These are phyloP conservation scores for Astropecten irregularis DNA, from an alignment of 53 echinoderm and acorn worm species.

Conservation along the genomic window DNA sequence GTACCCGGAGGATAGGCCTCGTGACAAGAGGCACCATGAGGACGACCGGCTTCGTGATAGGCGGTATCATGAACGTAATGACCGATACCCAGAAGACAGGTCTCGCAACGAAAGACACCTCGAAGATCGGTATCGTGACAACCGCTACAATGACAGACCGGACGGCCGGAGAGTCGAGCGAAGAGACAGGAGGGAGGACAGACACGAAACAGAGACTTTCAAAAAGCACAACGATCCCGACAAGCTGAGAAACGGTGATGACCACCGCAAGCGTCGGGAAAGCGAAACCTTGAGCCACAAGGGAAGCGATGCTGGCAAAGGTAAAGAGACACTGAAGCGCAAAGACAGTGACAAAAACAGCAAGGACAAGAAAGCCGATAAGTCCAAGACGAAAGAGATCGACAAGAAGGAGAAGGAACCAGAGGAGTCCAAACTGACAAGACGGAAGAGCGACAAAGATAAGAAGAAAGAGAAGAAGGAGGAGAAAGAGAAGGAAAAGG, in stretches of 20 bases:
- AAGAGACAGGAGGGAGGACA: slow-evolving; percentile 52
- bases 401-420: slow-evolving; percentile 21
- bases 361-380: slow-evolving; percentile 48
- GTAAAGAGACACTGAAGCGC: slow-evolving; percentile 16
- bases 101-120: slow-evolving; percentile 34
- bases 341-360: slow-evolving; percentile 42
- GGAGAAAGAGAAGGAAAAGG: slow-evolving; percentile 40
- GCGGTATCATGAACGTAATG: not conserved
- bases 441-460: slow-evolving; percentile 45
- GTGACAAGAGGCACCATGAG: not conserved
- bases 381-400: slow-evolving; percentile 24
- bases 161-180: slow-evolving; percentile 7
- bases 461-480: slow-evolving; percentile 48
- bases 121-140: slow-evolving; percentile 48
- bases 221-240: slow-evolving; percentile 48
- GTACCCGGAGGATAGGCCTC: not conserved
- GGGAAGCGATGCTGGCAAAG: slow-evolving; percentile 9
- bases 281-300: slow-evolving; percentile 26
- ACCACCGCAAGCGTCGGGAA: slow-evolving; percentile 23
- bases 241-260: slow-evolving; percentile 29
- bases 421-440: slow-evolving; percentile 27
- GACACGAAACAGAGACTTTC: slow-evolving; percentile 12
- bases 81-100: slow-evolving; percentile 3
- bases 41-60: not conserved
- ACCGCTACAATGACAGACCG: slow-evolving; percentile 36